Evolutionary conservation across 2,888 invertebrate genomes (phyloP).

Genomic region (Melangyna quadrimaculata): DNA sequence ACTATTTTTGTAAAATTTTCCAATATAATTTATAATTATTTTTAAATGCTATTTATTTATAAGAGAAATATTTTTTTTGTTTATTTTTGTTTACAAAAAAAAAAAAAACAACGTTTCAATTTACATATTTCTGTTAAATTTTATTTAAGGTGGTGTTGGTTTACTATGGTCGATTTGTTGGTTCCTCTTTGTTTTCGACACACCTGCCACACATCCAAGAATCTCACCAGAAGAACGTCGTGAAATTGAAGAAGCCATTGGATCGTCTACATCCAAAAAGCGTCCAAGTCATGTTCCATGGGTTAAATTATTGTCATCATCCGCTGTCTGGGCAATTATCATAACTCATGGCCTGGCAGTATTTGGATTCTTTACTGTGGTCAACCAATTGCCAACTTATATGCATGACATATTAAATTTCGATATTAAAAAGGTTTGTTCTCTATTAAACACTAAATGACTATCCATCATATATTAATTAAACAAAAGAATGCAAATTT

Average conservation of each 20-base stretch:
- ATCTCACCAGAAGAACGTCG: conserved; percentile 88
- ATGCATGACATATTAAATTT: conserved; percentile 90
- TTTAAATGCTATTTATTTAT: too few species aligned
- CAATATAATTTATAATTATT: too few species aligned
- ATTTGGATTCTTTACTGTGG: conserved; percentile 93
- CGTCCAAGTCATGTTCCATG: conserved; percentile 88
- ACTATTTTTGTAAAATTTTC: not conserved
- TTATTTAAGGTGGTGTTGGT: conserved; percentile 85
- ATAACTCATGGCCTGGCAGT: conserved; percentile 91
- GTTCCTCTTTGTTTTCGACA: conserved; percentile 91
- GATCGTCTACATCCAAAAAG: conserved; percentile 83
- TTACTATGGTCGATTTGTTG: conserved; percentile 91
- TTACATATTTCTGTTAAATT: conserved; percentile 5
- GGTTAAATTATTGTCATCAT: conserved; percentile 85
- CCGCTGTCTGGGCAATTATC: conserved; percentile 93
- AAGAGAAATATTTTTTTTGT: too few species aligned
- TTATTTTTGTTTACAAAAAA: too few species aligned
- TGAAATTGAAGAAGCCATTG: conserved; percentile 88
- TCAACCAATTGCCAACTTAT: conserved; percentile 93
- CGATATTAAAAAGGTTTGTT: conserved; percentile 88
- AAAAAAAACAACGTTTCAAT: not conserved
- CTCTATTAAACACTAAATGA: too few species aligned
- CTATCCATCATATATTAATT: not conserved
- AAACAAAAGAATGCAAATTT: conserved; percentile 1
- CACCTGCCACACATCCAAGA: conserved; percentile 91